Percentiles rank a stretch among this genome's conserved stretches.
Evolutionary conservation across 2,797 vertebrate species (phyloP).

Genomic region (Poliocrania exsul): DNA sequence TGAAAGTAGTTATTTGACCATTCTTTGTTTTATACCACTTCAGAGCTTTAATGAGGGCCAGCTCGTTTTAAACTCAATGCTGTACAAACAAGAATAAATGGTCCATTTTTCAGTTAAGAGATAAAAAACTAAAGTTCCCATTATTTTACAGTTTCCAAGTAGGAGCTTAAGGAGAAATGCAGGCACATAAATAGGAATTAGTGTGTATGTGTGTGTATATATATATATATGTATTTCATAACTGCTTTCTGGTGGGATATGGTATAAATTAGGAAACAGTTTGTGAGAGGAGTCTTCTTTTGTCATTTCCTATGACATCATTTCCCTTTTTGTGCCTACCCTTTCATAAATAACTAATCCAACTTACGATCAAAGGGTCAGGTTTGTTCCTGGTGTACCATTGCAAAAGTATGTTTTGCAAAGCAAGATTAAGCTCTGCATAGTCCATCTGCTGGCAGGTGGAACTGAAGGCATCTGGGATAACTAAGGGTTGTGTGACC

Average conservation of each 20-base stretch:
- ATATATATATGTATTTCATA: not conserved
- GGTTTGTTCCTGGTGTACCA: not conserved
- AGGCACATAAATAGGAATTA: not conserved
- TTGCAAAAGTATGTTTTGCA: not conserved
- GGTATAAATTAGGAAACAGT: not conserved
- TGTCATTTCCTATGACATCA: not conserved
- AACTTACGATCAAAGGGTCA: not conserved
- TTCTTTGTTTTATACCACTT: not conserved
- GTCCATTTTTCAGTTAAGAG: not conserved
- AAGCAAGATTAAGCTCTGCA: not conserved
- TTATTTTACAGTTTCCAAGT: not conserved
- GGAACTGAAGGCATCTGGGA: not conserved
- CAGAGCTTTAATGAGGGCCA: not conserved
- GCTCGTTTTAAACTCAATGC: not conserved
- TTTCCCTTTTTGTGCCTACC: not conserved
- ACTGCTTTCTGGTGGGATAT: not conserved
- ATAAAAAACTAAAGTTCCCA: not conserved
- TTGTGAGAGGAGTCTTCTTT: not conserved
- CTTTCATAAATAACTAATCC: not conserved
- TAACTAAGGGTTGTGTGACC: not conserved
- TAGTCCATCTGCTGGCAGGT: not conserved
- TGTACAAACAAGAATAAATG: not conserved
- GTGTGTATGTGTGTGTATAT: fast-evolving
- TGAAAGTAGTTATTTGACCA: not conserved
- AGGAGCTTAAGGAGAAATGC: not conserved